These are phyloP conservation scores for Mimachlamys varia DNA, from an alignment of 2,888 invertebrate genomes.

Conservation along the genomic window DNA sequence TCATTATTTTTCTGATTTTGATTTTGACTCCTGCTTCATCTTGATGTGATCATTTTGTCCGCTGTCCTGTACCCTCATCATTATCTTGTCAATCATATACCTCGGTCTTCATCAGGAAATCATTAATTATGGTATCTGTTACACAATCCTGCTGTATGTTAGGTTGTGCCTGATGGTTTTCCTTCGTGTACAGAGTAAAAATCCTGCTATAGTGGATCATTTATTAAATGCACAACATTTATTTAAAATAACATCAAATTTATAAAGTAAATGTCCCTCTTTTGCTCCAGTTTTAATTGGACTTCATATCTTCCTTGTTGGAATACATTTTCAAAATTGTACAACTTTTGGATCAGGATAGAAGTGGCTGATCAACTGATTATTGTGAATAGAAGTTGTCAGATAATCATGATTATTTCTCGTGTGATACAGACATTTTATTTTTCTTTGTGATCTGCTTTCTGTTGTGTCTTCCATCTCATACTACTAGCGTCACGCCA, in stretches of 20 bases:
- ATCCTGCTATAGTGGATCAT: background rate
- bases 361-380: background rate
- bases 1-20: background rate
- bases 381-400: background rate
- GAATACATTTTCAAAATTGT: no score
- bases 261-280: no score
- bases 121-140: no score
- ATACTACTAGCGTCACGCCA: background rate
- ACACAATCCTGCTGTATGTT: no score
- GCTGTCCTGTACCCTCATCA: background rate
- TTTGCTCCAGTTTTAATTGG: no score
- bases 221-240: background rate
- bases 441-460: background rate
- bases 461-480: background rate
- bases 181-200: background rate
- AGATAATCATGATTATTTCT: background rate
- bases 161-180: background rate
- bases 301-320: no score
- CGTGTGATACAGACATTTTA: background rate
- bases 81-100: background rate
- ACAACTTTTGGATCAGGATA: background rate
- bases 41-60: slow-evolving; percentile 3
- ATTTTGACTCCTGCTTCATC: background rate
- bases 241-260: background rate
- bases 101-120: background rate